Percentiles rank a stretch among this genome's conserved stretches.
Conservation (phyloP, 2,888 invertebrate species). For the Pseudococcus viburni region DNA sequence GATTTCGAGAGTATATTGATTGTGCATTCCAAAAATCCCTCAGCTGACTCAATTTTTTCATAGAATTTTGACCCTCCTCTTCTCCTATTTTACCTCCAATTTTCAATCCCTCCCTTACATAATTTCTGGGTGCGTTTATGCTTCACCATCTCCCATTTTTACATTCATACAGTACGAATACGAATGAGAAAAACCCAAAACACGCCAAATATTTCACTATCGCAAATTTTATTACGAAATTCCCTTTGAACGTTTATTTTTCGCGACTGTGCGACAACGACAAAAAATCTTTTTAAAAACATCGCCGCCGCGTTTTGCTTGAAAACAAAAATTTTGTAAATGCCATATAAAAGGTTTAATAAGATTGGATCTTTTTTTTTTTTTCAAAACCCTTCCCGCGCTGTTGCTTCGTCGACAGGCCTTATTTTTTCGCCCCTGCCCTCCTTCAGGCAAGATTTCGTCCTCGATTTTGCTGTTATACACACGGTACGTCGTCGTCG, state of each 20-base stretch:
- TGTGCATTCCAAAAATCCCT: too few relatives aligned
- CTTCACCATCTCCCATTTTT: background rate
- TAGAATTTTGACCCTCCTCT: too few relatives aligned
- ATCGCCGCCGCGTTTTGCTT: background rate
- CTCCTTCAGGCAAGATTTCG: too few relatives aligned
- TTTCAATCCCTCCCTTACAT: too few relatives aligned
- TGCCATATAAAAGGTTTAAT: constrained; percentile 42
- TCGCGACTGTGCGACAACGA: background rate
- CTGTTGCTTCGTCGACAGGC: too few relatives aligned
- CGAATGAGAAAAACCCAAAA: background rate
- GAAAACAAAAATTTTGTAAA: constrained; percentile 38
- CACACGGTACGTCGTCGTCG: background rate
- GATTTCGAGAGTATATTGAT: too few relatives aligned
- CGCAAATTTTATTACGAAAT: constrained; percentile 46
- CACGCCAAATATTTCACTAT: constrained; percentile 48
- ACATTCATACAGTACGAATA: background rate
- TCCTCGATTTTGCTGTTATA: background rate
- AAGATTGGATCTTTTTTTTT: constrained; percentile 4
- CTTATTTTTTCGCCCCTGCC: too few relatives aligned
- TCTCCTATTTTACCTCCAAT: too few relatives aligned
- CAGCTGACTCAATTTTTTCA: too few relatives aligned
- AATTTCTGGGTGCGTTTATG: background rate
- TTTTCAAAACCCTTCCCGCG: too few relatives aligned
- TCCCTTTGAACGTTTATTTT: constrained; percentile 52
- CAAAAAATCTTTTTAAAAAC: constrained; percentile 33